phyloP scores from a whole-genome alignment of 2,888 invertebrate species.

The Epinotia ramella region DNA sequence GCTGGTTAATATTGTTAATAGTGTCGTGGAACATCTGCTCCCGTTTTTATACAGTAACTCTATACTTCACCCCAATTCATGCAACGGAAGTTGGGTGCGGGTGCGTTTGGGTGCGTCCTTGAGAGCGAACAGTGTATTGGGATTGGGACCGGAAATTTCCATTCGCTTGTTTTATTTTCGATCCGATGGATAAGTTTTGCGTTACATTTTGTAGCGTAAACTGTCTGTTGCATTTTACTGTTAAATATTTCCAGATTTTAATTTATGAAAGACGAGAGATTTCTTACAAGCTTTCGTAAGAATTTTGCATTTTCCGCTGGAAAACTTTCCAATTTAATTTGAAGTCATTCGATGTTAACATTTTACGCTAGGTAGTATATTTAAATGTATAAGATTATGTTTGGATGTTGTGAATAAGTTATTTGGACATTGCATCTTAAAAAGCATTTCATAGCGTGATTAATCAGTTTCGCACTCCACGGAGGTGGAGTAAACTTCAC shows the following conservation, averaged over 20 bases:
- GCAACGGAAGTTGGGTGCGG: constrained; percentile 80
- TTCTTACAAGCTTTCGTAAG: not conserved
- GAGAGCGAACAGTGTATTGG: constrained; percentile 58
- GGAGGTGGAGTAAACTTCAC: constrained; percentile 9
- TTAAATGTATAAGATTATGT: too few species aligned
- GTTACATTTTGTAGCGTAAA: not conserved
- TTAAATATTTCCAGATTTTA: not conserved
- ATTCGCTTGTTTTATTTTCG: constrained; percentile 59
- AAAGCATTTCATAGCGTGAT: not conserved
- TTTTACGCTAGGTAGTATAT: too few species aligned
- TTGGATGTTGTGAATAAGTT: too few species aligned
- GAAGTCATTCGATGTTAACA: too few species aligned
- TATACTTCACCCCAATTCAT: constrained; percentile 71
- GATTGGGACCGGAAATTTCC: constrained; percentile 72
- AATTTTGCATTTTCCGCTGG: not conserved
- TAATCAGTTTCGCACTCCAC: constrained; percentile 2
- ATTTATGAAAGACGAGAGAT: too few species aligned
- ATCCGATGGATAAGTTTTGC: constrained; percentile 25
- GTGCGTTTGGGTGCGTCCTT: constrained; percentile 74
- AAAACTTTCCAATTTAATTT: too few species aligned
- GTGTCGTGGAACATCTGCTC: constrained; percentile 58
- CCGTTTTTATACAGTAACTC: constrained; percentile 68
- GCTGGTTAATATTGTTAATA: constrained; percentile 25
- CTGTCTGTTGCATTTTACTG: not conserved
- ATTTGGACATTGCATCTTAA: not conserved